Percentiles rank a stretch among this genome's conserved stretches.
Evolutionary conservation across 2,888 invertebrate species (phyloP).

Genomic region (Drosophila tanythrix): DNA sequence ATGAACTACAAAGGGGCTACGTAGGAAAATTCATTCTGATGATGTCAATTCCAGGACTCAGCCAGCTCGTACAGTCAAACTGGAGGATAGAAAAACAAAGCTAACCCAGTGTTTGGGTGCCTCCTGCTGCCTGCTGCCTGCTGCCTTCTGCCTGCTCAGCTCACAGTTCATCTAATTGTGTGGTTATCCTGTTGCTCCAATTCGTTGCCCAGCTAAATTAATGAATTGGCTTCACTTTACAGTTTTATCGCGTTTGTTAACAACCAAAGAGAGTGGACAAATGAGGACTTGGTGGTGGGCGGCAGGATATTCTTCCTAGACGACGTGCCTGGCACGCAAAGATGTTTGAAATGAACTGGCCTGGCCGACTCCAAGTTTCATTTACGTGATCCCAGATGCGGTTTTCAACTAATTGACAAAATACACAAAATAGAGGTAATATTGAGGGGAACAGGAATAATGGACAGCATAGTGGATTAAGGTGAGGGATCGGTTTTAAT

Average conservation of each 20-base stretch:
- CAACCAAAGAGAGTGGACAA: conserved; percentile 6
- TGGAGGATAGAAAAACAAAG: conserved; percentile 13
- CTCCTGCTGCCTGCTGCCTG: background rate
- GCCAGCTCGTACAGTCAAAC: conserved; percentile 2
- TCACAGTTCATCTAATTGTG: conserved; percentile 45
- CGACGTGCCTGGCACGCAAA: conserved; percentile 25
- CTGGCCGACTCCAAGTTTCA: conserved; percentile 21
- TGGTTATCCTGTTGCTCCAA: conserved; percentile 45
- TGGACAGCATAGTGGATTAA: background rate
- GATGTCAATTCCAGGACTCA: conserved; percentile 33
- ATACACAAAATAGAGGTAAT: conserved; percentile 10
- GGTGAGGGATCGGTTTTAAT: conserved; percentile 36
- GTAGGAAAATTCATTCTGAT: conserved; percentile 6
- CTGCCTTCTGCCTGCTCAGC: background rate
- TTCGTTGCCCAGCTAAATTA: conserved; percentile 46
- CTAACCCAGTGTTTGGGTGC: conserved; percentile 12
- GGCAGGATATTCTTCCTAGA: background rate
- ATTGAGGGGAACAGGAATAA: background rate
- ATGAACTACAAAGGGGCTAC: conserved; percentile 38
- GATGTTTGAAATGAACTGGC: conserved; percentile 32
- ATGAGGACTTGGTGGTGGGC: background rate
- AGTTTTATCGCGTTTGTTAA: conserved; percentile 50
- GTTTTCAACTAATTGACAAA: conserved; percentile 52
- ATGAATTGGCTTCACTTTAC: conserved; percentile 58
- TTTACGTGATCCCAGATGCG: conserved; percentile 37